Evolutionary conservation across 2,797 vertebrate species (phyloP), one percentile per base, ranked within the genome.

Genomic region (Enteromius mattozi): DNA sequence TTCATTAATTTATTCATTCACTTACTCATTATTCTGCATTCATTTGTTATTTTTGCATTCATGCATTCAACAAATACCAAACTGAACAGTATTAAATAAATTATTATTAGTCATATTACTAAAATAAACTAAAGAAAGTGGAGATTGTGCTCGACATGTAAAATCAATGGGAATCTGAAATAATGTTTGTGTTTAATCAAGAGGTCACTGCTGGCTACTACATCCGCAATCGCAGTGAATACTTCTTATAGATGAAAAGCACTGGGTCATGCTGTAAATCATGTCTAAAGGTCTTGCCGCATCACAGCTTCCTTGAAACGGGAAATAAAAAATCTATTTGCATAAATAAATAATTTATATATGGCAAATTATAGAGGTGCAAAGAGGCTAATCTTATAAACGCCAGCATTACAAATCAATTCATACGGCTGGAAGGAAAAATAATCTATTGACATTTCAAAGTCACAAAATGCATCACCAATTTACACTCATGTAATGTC

Each of bases 341-440:
- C 87, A 91, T 88, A 86, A 51, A 91, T 90, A 24, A 84, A 90
- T 91, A 79, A 89, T 92, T 88, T 86, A 90, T 89, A 54, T 16
- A 37, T 7, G 56, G 80, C 33, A 35, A 42, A 87, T 86, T 69
- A 91, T 81, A 45, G 10, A 83, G 83, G 89, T 78, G 33, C 86
- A 88, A 87, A 83, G 63, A 45, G 27, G 54, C 61, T 66, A 37
- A 84, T 88, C 85, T 87, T 72, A 68, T 35, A 66, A 80, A 86
- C 24, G 13, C 4, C 37, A 59, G 69, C 83, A 81, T 87, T 87
- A 83, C 83, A 85, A 85, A 89, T 74, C 30, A 77, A 66, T 80
- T 87, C 17, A 45, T 59, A 40, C 1, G 19, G 10, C 49, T 37
- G 24, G 13, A 49, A 42, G 6, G 42, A 45, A 51, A 49, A 56